Conservation (phyloP, 2,797 vertebrate genomes). For the Agapornis canus region DNA sequence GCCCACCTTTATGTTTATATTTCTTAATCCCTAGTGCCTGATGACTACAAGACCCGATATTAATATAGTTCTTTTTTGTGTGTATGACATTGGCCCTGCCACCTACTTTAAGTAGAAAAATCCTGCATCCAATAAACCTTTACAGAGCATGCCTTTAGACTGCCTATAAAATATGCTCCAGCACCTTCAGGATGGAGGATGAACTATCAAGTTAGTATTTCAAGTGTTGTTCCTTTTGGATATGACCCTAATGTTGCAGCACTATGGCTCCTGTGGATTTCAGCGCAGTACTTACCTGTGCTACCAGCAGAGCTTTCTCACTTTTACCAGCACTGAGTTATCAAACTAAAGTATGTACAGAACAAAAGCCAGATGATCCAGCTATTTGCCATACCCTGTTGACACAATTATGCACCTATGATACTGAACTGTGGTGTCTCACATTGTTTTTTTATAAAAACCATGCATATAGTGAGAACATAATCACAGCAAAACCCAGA, state of each 20-base stretch:
- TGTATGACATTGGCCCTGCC: background rate
- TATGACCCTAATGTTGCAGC: background rate
- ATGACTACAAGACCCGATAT: background rate
- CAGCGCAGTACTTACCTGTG: background rate
- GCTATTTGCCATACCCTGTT: background rate
- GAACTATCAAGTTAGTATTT: background rate
- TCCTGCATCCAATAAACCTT: background rate
- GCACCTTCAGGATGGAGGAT: background rate
- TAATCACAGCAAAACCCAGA: background rate
- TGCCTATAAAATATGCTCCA: background rate
- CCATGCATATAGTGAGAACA: background rate
- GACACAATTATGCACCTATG: background rate
- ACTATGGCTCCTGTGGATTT: background rate
- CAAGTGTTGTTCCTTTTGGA: background rate
- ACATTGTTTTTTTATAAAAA: background rate
- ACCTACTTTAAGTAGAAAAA: background rate
- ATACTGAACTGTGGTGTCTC: background rate
- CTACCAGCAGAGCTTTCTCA: background rate
- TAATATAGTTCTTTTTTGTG: background rate
- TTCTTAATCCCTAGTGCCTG: background rate
- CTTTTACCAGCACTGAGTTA: background rate
- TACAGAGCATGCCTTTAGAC: background rate
- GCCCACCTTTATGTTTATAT: background rate
- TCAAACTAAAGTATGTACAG: background rate
- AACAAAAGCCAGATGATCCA: background rate